Evolutionary conservation across 2,888 invertebrate genomes (phyloP).

Genomic region (Flexamia atlantica): DNA sequence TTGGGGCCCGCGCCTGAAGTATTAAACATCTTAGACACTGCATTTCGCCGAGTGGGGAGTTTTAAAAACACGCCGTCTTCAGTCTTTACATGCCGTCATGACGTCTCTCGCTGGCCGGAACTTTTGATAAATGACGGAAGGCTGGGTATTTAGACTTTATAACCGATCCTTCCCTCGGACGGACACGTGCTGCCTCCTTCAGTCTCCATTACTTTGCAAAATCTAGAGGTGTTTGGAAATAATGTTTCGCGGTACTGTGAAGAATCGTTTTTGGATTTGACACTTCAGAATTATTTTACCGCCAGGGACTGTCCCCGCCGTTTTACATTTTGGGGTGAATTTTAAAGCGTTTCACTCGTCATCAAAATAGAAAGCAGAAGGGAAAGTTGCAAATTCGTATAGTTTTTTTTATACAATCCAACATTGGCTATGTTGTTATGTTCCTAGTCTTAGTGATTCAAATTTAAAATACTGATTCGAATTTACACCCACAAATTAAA

Average conservation of each 20-base stretch:
- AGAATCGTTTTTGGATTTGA: constrained; percentile 19
- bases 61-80: constrained; percentile 60
- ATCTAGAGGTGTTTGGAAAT: constrained; percentile 46
- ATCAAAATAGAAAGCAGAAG: too few species aligned
- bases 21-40: constrained; percentile 60
- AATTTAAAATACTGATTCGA: too few species aligned
- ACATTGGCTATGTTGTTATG: too few species aligned
- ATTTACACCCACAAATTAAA: too few species aligned
- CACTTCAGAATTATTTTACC: constrained; percentile 6
- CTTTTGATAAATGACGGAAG: constrained; percentile 56
- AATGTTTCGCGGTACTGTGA: constrained; percentile 16
- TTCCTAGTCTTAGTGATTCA: too few species aligned
- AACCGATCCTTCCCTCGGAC: constrained; percentile 35
- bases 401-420: too few species aligned
- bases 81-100: constrained; percentile 59
- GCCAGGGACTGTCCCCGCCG: neutral
- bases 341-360: neutral
- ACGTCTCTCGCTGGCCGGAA: constrained; percentile 28
- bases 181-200: constrained; percentile 26
- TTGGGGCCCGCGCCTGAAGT: constrained; percentile 20
- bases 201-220: constrained; percentile 56
- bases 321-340: neutral
- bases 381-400: too few species aligned
- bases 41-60: constrained; percentile 60
- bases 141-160: constrained; percentile 58